These are phyloP conservation scores for Melinopterus prodromus DNA, from an alignment of 2,888 invertebrate species.

Conservation along the genomic window DNA sequence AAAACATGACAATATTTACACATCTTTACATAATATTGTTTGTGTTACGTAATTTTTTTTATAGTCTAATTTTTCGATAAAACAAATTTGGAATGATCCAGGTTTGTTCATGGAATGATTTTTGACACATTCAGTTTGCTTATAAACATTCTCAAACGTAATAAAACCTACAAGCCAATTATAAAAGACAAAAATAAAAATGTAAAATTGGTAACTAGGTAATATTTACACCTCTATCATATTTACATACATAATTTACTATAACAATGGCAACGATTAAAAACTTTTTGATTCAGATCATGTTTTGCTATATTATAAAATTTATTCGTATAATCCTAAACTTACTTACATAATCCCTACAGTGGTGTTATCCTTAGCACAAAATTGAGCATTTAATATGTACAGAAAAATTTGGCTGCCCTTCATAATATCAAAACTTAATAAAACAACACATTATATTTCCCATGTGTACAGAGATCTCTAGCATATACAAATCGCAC, in stretches of 20 bases:
- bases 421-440: not conserved
- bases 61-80: conserved; percentile 5
- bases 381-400: conserved; percentile 29
- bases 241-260: conserved; percentile 12
- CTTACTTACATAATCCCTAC: not conserved
- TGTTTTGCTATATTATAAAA: conserved; percentile 19
- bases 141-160: not conserved
- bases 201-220: conserved; percentile 8
- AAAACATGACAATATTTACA: conserved; percentile 14
- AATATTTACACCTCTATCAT: not conserved
- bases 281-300: conserved; percentile 40
- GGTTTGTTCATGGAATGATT: conserved; percentile 6
- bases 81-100: conserved; percentile 20
- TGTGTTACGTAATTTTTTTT: not conserved
- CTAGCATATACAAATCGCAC: not conserved
- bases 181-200: not conserved
- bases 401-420: conserved; percentile 4
- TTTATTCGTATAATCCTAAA: not conserved
- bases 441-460: not conserved
- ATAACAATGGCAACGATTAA: conserved; percentile 40
- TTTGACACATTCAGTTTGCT: not conserved
- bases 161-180: not conserved
- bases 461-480: not conserved
- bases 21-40: conserved; percentile 9
- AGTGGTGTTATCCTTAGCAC: conserved; percentile 27